phyloP scores from a whole-genome alignment of 2,888 invertebrate genomes.

The Microctonus brassicae region DNA sequence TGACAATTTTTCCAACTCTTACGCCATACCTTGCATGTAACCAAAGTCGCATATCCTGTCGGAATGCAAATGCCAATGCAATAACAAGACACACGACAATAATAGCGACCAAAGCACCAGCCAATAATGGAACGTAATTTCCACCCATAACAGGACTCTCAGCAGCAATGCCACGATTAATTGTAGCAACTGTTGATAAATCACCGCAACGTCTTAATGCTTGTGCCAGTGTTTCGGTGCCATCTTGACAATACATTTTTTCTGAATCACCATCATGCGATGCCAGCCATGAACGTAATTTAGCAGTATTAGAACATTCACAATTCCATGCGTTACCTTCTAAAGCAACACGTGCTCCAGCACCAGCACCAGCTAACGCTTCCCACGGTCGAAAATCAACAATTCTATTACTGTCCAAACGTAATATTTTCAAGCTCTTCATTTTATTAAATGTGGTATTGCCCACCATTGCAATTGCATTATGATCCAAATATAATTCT shows the following conservation, averaged over 20 bases:
- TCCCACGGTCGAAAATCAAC: constrained; percentile 82
- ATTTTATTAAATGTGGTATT: constrained; percentile 84
- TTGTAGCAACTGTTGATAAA: constrained; percentile 76
- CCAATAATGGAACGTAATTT: constrained; percentile 82
- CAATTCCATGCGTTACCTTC: constrained; percentile 88
- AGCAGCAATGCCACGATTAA: constrained; percentile 76
- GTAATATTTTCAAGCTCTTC: constrained; percentile 79
- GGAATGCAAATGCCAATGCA: constrained; percentile 80
- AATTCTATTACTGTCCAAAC: constrained; percentile 83
- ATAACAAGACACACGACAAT: constrained; percentile 79
- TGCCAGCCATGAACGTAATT: constrained; percentile 79
- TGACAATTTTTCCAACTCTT: constrained; percentile 72
- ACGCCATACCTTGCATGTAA: constrained; percentile 84
- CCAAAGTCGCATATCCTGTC: constrained; percentile 84
- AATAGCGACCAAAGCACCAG: constrained; percentile 79
- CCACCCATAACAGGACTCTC: constrained; percentile 78
- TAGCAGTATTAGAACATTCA: constrained; percentile 80
- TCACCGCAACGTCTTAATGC: constrained; percentile 76
- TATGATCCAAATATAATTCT: constrained; percentile 83
- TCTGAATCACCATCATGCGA: constrained; percentile 78
- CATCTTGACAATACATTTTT: constrained; percentile 79
- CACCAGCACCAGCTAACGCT: constrained; percentile 72
- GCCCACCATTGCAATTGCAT: constrained; percentile 80
- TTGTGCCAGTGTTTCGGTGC: constrained; percentile 72
- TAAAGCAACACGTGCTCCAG: constrained; percentile 78